These are phyloP conservation scores for Brotogeris chrysoptera DNA, from an alignment of 2,797 vertebrate species.

Conservation along the genomic window DNA sequence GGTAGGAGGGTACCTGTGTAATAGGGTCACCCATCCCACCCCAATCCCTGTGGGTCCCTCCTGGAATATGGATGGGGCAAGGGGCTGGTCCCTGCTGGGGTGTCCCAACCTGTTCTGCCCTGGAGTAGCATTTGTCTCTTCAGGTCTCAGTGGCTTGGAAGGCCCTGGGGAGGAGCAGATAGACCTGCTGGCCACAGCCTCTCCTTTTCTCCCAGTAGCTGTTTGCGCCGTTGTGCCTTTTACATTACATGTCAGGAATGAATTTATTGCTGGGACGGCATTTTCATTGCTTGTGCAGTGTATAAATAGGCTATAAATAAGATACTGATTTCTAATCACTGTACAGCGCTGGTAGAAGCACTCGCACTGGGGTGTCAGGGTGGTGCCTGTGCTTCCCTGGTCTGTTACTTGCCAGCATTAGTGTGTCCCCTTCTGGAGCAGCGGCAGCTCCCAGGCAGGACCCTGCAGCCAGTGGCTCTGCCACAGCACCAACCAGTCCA, in stretches of 20 bases:
- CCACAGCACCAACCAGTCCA: background rate
- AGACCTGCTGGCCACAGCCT: background rate
- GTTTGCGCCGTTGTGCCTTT: background rate
- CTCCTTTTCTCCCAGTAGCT: background rate
- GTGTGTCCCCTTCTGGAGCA: background rate
- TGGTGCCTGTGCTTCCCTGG: background rate
- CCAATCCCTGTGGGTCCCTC: background rate
- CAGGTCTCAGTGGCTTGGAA: background rate
- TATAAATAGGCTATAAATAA: conserved; percentile 22
- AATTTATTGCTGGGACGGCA: background rate
- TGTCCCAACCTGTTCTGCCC: background rate
- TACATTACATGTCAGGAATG: background rate
- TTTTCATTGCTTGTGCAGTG: background rate
- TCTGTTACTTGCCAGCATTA: background rate
- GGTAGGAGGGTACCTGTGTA: background rate
- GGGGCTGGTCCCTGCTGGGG: accelerated
- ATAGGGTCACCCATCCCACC: background rate
- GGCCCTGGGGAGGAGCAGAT: background rate
- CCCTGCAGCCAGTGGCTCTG: background rate
- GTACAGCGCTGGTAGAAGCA: background rate
- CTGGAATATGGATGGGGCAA: background rate
- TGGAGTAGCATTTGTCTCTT: background rate
- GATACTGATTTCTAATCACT: background rate
- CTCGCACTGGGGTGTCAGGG: background rate
- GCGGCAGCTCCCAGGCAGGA: background rate